phyloP scores from a whole-genome alignment of 2,888 invertebrate genomes.

The Peribatodes rhomboidaria region DNA sequence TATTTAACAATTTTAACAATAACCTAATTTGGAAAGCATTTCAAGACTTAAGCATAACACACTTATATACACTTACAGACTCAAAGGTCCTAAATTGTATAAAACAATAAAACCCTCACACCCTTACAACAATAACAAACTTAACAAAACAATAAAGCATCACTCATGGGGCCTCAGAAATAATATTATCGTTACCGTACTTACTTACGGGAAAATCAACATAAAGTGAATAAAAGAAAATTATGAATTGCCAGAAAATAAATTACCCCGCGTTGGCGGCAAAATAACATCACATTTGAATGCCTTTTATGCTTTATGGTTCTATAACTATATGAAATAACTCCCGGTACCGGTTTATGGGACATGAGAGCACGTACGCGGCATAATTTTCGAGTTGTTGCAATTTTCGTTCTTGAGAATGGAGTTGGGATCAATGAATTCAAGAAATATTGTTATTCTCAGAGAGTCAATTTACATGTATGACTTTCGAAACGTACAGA shows the following conservation, averaged over 20 bases:
- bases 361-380: constrained; percentile 79
- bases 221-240: constrained; percentile 87
- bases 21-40: no score
- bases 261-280: constrained; percentile 86
- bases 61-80: no score
- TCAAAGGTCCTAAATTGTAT: constrained; percentile 39
- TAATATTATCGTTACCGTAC: constrained; percentile 86
- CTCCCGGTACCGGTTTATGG: constrained; percentile 80
- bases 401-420: constrained; percentile 52
- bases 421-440: constrained; percentile 39
- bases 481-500: no score
- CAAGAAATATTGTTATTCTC: constrained; percentile 8
- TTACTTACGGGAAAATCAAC: constrained; percentile 86
- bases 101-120: constrained; percentile 47
- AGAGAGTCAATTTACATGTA: not conserved
- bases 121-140: constrained; percentile 68
- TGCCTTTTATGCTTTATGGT: constrained; percentile 86
- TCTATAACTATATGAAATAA: constrained; percentile 85
- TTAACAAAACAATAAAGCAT: constrained; percentile 79
- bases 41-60: no score
- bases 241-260: constrained; percentile 86
- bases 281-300: constrained; percentile 87
- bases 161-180: constrained; percentile 83
- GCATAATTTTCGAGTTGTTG: constrained; percentile 81
- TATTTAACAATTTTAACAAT: no score